These are phyloP conservation scores for Scaptomyza cyrtandrae DNA, from an alignment of 2,888 invertebrate genomes.

Conservation along the genomic window DNA sequence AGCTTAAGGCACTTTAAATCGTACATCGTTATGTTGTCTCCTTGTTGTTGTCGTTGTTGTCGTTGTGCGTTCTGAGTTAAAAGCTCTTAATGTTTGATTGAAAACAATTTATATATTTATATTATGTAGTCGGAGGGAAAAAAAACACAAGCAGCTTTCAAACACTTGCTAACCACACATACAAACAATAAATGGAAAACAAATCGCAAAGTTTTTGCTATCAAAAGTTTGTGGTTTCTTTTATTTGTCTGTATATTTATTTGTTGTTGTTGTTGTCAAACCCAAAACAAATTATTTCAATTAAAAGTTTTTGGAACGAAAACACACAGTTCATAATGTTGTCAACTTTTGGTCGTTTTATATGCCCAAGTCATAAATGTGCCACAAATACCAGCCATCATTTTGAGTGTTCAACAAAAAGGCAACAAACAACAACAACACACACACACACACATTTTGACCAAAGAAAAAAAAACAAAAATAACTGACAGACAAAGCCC, in stretches of 20 bases:
- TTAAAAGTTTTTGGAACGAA: conserved; percentile 64
- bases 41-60: neutral
- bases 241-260: neutral
- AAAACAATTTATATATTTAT: conserved; percentile 12
- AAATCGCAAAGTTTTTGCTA: conserved; percentile 49
- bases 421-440: conserved; percentile 8
- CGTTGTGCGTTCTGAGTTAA: neutral
- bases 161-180: conserved; percentile 1
- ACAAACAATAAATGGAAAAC: conserved; percentile 30
- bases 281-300: conserved; percentile 74
- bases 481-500: conserved; percentile 56
- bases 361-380: conserved; percentile 73
- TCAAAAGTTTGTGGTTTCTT: conserved; percentile 16
- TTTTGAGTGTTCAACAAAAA: conserved; percentile 40
- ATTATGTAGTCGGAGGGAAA: neutral
- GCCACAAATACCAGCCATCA: conserved; percentile 62
- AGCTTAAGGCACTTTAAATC: too few species aligned
- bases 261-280: conserved; percentile 29
- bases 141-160: conserved; percentile 13
- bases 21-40: neutral
- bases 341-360: conserved; percentile 70
- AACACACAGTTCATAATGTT: conserved; percentile 68
- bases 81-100: conserved; percentile 21
- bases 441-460: conserved; percentile 30
- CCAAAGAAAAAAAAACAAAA: conserved; percentile 23